phyloP scores from a whole-genome alignment of 2,113 vertebrate species.

The Scopus umbretta region DNA sequence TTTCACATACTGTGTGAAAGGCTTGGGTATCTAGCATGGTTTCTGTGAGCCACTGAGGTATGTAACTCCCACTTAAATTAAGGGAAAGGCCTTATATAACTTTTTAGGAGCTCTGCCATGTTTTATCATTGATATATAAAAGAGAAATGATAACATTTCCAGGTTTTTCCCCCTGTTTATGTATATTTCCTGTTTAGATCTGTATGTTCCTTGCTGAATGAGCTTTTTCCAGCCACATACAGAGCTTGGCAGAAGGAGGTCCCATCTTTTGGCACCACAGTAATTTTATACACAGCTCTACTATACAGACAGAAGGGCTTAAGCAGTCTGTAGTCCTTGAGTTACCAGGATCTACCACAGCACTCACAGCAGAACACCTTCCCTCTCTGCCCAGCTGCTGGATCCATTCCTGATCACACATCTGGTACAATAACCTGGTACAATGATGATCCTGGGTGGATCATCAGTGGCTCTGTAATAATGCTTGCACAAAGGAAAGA shows the following conservation, averaged over 20 bases:
- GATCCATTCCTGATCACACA: neutral
- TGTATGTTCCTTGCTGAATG: neutral
- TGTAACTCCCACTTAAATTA: neutral
- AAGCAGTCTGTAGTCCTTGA: neutral
- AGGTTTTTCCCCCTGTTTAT: rapidly evolving
- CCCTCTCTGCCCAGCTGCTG: neutral
- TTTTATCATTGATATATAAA: neutral
- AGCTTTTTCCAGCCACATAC: neutral
- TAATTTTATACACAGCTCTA: neutral
- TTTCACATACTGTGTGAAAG: neutral
- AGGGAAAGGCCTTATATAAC: neutral
- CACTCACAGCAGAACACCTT: neutral
- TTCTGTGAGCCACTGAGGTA: neutral
- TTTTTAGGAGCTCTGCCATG: neutral
- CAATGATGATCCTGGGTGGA: too few species aligned
- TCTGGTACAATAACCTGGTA: neutral
- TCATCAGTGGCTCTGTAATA: neutral
- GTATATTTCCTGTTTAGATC: neutral
- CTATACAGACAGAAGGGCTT: neutral
- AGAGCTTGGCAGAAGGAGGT: neutral
- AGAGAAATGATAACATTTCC: neutral
- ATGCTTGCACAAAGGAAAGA: rapidly evolving
- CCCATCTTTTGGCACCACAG: neutral
- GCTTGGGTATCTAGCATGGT: neutral
- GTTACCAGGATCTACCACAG: neutral